A percentile compares a stretch with the other conserved stretches of the same genome.
phyloP scores from a whole-genome alignment of 2,797 vertebrate genomes.

The Rhynchonycteris naso region DNA sequence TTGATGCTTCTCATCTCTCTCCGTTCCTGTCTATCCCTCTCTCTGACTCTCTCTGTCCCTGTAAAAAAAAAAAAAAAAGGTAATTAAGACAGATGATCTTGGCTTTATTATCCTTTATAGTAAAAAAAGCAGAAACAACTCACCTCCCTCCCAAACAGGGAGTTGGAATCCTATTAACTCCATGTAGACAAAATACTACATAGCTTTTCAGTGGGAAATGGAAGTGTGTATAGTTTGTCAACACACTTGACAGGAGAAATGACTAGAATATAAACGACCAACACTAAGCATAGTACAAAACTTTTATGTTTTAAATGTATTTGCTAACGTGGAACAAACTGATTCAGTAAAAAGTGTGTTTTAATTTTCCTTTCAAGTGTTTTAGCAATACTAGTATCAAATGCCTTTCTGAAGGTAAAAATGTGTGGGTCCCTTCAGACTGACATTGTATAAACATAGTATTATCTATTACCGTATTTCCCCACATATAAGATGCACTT shows the following conservation, averaged over 20 bases:
- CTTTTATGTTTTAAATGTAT: constrained; percentile 1
- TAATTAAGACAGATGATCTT: neutral
- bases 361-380: constrained; percentile 37
- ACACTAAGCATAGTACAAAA: neutral
- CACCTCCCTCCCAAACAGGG: neutral
- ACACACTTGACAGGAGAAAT: neutral
- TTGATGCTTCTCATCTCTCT: too few relatives aligned
- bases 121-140: constrained; percentile 1
- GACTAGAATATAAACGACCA: neutral
- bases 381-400: constrained; percentile 8
- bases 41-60: too few relatives aligned
- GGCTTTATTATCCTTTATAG: constrained; percentile 1
- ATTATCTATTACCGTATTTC: neutral
- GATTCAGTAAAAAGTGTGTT: neutral
- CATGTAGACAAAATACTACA: neutral
- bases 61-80: too few relatives aligned
- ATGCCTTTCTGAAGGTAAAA: constrained; percentile 21
- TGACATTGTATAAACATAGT: neutral
- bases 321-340: constrained; percentile 30
- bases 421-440: neutral
- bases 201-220: neutral
- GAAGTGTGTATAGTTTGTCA: constrained; percentile 20
- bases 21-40: too few relatives aligned
- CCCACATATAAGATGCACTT: too few relatives aligned
- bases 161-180: neutral